These are phyloP conservation scores for Phortica variegata DNA, from an alignment of 1,140 invertebrate genomes.

Conservation along the genomic window DNA sequence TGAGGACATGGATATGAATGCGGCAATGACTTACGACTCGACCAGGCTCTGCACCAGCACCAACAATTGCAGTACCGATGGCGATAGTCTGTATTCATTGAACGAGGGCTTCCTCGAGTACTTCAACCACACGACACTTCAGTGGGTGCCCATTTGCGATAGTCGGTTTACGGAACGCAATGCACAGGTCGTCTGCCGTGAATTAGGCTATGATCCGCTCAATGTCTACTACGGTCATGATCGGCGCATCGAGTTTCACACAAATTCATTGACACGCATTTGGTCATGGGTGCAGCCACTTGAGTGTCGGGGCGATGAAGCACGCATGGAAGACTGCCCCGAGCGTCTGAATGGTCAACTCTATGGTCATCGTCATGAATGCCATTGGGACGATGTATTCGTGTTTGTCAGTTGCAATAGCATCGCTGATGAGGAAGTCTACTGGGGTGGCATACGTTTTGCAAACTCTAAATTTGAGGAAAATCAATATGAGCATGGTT, in stretches of 20 bases:
- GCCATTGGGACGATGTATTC: conserved; percentile 85
- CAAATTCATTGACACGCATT: conserved; percentile 77
- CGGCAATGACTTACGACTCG: conserved; percentile 59
- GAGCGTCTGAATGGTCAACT: conserved; percentile 86
- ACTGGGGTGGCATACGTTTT: conserved; percentile 97
- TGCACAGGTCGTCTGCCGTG: conserved; percentile 91
- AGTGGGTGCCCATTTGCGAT: conserved; percentile 98
- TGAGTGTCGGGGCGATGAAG: conserved; percentile 81
- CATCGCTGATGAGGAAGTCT: conserved; percentile 68
- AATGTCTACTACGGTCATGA: conserved; percentile 85
- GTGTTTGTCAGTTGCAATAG: conserved; percentile 90
- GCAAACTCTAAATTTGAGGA: conserved; percentile 87
- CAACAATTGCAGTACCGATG: conserved; percentile 66
- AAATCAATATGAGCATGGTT: conserved; percentile 76
- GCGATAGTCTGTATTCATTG: conserved; percentile 58
- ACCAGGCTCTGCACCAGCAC: conserved; percentile 72
- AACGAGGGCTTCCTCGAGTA: conserved; percentile 88
- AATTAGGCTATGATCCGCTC: conserved; percentile 86
- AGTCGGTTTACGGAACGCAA: conserved; percentile 90
- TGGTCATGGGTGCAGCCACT: conserved; percentile 95
- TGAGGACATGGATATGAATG: conserved; percentile 40
- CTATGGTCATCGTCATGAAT: conserved; percentile 80
- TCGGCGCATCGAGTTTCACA: conserved; percentile 79
- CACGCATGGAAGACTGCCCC: conserved; percentile 80
- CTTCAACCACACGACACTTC: conserved; percentile 90